Base-by-base conservation (phyloP, 1,140 invertebrate species). In the Probaryconus sp. region DNA sequence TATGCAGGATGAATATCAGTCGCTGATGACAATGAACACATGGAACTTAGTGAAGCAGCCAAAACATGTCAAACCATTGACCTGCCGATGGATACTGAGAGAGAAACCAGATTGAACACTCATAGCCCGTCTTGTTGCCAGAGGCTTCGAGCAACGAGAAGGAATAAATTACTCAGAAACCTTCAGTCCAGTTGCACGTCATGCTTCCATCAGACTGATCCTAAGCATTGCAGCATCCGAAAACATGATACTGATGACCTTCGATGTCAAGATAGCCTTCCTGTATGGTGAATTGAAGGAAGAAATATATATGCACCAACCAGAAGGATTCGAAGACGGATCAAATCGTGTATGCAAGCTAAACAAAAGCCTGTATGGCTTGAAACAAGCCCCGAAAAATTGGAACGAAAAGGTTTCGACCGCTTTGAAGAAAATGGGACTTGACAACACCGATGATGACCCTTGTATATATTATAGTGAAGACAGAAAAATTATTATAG, bases 51-150 rank as follows among this genome's bases (percentile, higher is more conserved):
- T 80, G 2, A 51, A 84, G 3, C 31, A 64, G 31, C 84, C 81
- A 5, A 18, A 55, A 50, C 64, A 69, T 18, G 67, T 75, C 45
- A 77, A 74, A 75, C 75, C 77, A 2, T 43, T 83, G 7, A 51
- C 64, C 0, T 79, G 67, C 42, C 76, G 63, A 30, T 88, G 84
- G 84, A 76, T 89, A 2, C 85, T 78, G 13, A 53, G 65, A 35
- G 30, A 56, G 50, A 56, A 83, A 11, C 37, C 74, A 31, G 69
- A 83, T 16, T 40, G 70, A 4, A 55, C 43, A 3, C 65, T 74
- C 24, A 88, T 85, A 17, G 33, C 87, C 17, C 50, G 85, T 50
- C 63, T 88, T 14, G 85, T 89, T 2, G 83, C 85, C 9, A 85
- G 85, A 64, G 87, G 88, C 2, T 88, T 79, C 77, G 60, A 45